phyloP scores from a whole-genome alignment of 2,113 vertebrate species.

The Empidonax traillii region DNA sequence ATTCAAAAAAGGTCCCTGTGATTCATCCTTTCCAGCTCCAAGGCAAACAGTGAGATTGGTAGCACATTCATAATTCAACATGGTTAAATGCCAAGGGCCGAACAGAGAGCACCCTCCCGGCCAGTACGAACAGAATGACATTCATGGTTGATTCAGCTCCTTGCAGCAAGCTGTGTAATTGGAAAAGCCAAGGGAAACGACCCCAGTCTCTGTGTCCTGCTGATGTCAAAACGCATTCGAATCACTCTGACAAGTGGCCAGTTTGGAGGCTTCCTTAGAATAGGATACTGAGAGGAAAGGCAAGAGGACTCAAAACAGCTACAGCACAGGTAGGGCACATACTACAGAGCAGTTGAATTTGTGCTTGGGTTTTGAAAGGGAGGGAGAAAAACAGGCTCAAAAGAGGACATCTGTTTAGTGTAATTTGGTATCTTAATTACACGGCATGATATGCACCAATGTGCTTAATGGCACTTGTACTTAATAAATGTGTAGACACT shows the following conservation, averaged over 20 bases:
- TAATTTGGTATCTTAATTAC: neutral
- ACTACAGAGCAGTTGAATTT: neutral
- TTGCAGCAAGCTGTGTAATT: conserved; percentile 74
- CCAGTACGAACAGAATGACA: conserved; percentile 67
- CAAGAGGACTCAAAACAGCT: neutral
- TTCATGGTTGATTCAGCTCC: conserved; percentile 77
- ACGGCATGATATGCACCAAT: neutral
- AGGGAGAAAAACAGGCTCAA: neutral
- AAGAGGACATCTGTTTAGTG: neutral
- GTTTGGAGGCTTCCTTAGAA: conserved; percentile 46
- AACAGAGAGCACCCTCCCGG: conserved; percentile 39
- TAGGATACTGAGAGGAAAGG: neutral
- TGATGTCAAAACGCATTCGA: conserved; percentile 73
- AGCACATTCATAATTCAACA: conserved; percentile 78
- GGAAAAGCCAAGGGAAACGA: conserved; percentile 74
- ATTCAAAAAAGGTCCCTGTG: conserved; percentile 44
- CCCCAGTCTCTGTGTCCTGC: conserved; percentile 65
- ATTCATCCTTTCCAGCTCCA: conserved; percentile 69
- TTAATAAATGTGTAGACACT: neutral
- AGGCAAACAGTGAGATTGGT: conserved; percentile 74
- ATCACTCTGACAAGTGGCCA: conserved; percentile 69
- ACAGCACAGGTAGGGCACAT: neutral
- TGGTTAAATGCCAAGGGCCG: conserved; percentile 75
- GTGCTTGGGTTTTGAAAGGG: neutral
- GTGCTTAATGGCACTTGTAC: neutral